Base-by-base conservation (phyloP, 2,113 vertebrate genomes). In the Glaucidium brasilianum region DNA sequence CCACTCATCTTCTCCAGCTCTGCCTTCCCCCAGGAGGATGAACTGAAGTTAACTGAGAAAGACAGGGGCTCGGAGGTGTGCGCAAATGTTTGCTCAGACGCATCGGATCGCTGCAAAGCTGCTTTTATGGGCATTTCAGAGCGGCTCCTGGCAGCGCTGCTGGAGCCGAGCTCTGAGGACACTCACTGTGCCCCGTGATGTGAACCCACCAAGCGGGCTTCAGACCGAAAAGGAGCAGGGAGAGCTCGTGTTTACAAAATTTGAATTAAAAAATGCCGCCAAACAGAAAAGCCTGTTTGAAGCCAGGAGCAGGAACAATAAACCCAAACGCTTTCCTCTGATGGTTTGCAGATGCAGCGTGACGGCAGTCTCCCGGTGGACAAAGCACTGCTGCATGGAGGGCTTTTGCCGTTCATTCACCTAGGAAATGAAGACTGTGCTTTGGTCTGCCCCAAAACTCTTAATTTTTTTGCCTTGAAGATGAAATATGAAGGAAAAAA, bases 101-200 rank as follows among this genome's bases (percentile, higher is more conserved):
- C 85, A 32, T 11, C 6, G 0, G 26, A 67, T 63, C 19, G 1
- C 78, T 39, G 63, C 86, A 88, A 3, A 95, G 89, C 88, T 83
- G 92, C 96, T 97, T 97, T 97, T 96, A 96, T 96, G 97, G 96
- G 93, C 93, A 97, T 97, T 92, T 95, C 6, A 0, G 43, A 88
- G 95, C 34, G 0, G 76, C 64, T 91, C 35, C 90, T 84, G 96
- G 92, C 94, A 94, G 80, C 63, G 0, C 71, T 1, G 12, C 86
- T 3, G 2, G 8, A 50, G 84, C 81, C 1, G 6, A 86, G 72
- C 34, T 18, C 80, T 0, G 1, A 18, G 20, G 69, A 45, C 1
- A 1, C 60, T 49, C 3, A 4, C 79, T 4, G 15, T 25, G 2
- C 76, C 94, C 60, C 5, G 0, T 60, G 79, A 77, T 15, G 34